Percentiles rank a stretch among this genome's conserved stretches.
These are phyloP conservation scores for Gryon sp. DNA, from an alignment of 1,140 invertebrate genomes.

Conservation along the genomic window DNA sequence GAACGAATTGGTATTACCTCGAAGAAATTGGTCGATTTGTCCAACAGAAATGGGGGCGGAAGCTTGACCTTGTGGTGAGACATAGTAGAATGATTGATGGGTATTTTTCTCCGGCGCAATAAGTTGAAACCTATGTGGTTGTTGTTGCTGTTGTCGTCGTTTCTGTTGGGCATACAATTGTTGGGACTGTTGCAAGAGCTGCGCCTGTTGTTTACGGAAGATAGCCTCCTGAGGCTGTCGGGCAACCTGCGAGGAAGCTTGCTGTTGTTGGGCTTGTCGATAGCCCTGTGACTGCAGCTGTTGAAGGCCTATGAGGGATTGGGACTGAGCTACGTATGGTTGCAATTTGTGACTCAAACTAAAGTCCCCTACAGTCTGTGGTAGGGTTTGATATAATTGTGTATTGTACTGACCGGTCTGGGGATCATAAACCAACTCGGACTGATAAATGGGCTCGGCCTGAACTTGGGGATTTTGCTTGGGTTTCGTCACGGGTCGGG, in stretches of 20 bases:
- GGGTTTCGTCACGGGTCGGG: slow-evolving; percentile 68
- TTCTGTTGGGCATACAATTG: slow-evolving; percentile 87
- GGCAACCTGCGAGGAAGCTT: slow-evolving; percentile 56
- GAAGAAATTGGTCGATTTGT: slow-evolving; percentile 89
- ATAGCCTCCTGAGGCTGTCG: slow-evolving; percentile 82
- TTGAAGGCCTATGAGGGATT: slow-evolving; percentile 70
- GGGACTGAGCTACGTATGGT: slow-evolving; percentile 84
- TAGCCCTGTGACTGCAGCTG: slow-evolving; percentile 68
- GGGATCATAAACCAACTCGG: slow-evolving; percentile 88
- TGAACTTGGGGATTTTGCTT: slow-evolving; percentile 61
- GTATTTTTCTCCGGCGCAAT: slow-evolving; percentile 73
- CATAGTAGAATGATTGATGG: slow-evolving; percentile 84
- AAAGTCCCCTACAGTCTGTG: slow-evolving; percentile 86
- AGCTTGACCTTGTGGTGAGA: slow-evolving; percentile 68
- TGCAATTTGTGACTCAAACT: slow-evolving; percentile 86
- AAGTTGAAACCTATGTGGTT: slow-evolving; percentile 75
- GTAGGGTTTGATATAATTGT: slow-evolving; percentile 87
- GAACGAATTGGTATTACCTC: slow-evolving; percentile 85
- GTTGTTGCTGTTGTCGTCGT: slow-evolving; percentile 81
- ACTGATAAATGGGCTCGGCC: slow-evolving; percentile 84
- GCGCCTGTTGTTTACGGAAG: slow-evolving; percentile 86
- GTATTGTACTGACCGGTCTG: slow-evolving; percentile 89
- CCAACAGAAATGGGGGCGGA: slow-evolving; percentile 79
- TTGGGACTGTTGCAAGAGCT: slow-evolving; percentile 85
- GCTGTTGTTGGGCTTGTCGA: slow-evolving; percentile 74